Conservation (phyloP, 2,888 invertebrate species). For the Noctuana brunneofusca region DNA sequence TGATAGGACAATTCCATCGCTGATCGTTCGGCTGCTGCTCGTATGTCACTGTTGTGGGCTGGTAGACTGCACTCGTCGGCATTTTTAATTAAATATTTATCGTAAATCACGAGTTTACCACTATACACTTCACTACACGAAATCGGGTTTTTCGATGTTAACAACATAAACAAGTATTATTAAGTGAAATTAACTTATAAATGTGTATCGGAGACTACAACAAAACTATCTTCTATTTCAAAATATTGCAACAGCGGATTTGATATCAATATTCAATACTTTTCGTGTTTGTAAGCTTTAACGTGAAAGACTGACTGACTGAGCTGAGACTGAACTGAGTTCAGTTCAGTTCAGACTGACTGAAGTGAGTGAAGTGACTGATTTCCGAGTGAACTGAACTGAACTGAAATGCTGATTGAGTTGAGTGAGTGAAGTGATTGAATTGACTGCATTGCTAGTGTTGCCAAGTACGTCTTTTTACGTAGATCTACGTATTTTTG, state of each 20-base stretch:
- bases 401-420: too few relatives aligned
- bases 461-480: too few relatives aligned
- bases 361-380: too few relatives aligned
- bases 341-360: too few relatives aligned
- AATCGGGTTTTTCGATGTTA: slow-evolving; percentile 4
- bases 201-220: background rate
- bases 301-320: slow-evolving; percentile 2
- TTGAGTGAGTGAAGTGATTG: too few relatives aligned
- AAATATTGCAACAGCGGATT: slow-evolving; percentile 6
- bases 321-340: too few relatives aligned
- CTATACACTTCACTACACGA: slow-evolving; percentile 39
- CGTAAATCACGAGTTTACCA: slow-evolving; percentile 30
- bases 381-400: too few relatives aligned
- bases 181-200: background rate
- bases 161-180: background rate
- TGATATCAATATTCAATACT: background rate
- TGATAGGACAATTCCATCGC: slow-evolving; percentile 82
- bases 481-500: too few relatives aligned
- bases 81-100: slow-evolving; percentile 65
- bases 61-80: slow-evolving; percentile 89
- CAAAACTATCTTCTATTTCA: background rate
- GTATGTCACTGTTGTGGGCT: slow-evolving; percentile 90
- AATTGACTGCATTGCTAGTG: too few relatives aligned
- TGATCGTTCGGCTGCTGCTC: slow-evolving; percentile 84
- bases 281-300: background rate